These are phyloP conservation scores for Hemaris fuciformis DNA, from an alignment of 2,888 invertebrate genomes.

Conservation along the genomic window DNA sequence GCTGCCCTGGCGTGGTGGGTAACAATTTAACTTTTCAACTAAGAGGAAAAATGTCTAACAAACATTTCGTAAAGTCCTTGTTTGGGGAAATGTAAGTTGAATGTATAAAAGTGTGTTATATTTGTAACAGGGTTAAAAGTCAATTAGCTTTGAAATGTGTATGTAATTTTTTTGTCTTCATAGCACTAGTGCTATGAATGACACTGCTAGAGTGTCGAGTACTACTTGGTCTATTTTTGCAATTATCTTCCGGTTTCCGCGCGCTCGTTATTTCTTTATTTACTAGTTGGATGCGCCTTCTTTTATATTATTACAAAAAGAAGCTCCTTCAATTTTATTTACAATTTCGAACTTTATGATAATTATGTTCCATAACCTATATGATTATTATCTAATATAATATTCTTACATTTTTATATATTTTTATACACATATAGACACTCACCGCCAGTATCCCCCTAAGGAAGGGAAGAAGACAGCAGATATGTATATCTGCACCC, in stretches of 20 bases:
- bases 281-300: not conserved
- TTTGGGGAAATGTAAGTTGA: not conserved
- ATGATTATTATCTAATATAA: too few relatives aligned
- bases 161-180: not conserved
- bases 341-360: too few relatives aligned
- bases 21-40: slow-evolving; percentile 9
- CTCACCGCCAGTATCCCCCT: too few relatives aligned
- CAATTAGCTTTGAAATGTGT: not conserved
- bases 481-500: too few relatives aligned
- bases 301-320: not conserved
- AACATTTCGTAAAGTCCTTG: not conserved
- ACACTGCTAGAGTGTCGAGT: too few relatives aligned
- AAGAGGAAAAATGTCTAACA: not conserved
- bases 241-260: not conserved
- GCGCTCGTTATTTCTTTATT: not conserved
- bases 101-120: not conserved
- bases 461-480: too few relatives aligned
- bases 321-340: not conserved
- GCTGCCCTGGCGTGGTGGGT: not conserved
- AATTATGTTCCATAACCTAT: too few relatives aligned
- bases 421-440: too few relatives aligned
- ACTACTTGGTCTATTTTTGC: not conserved
- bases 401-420: too few relatives aligned
- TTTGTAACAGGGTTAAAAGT: not conserved
- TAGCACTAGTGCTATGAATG: too few relatives aligned